These are phyloP conservation scores for Pandemis heparana DNA, from an alignment of 2,888 invertebrate species.

Conservation along the genomic window DNA sequence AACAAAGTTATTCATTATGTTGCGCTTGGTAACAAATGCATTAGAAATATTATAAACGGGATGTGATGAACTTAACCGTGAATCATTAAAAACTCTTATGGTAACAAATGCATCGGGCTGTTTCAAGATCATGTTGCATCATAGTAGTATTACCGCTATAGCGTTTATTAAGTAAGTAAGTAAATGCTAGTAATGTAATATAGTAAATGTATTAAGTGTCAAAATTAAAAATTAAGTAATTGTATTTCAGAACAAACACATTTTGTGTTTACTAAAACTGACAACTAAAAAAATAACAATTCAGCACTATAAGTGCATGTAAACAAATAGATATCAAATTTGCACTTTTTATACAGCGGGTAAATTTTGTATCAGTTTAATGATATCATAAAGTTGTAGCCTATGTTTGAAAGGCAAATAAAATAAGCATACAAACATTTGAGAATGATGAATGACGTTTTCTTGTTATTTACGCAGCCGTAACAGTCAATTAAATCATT, in stretches of 20 bases:
- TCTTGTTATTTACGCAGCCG: slow-evolving; percentile 40
- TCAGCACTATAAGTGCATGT: not conserved
- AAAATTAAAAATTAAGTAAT: not conserved
- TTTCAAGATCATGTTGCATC: not conserved
- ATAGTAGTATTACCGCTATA: not conserved
- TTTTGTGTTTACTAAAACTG: not conserved
- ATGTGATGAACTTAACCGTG: too few relatives aligned
- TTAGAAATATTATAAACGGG: too few relatives aligned
- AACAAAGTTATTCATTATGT: slow-evolving; percentile 2
- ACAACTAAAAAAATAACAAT: not conserved
- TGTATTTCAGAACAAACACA: not conserved
- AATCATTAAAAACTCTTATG: too few relatives aligned
- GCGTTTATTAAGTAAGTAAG: too few relatives aligned
- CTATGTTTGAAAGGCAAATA: not conserved
- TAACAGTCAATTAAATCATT: slow-evolving; percentile 7
- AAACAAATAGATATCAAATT: not conserved
- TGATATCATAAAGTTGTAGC: not conserved
- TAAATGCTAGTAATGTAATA: too few relatives aligned
- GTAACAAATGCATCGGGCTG: too few relatives aligned
- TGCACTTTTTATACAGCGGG: not conserved
- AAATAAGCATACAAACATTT: slow-evolving; percentile 11
- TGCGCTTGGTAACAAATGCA: slow-evolving; percentile 15
- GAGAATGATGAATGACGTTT: slow-evolving; percentile 42
- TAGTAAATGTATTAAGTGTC: too few relatives aligned
- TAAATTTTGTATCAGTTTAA: not conserved